Conservation (phyloP, 2,113 vertebrate species). For the Dromiciops gliroides region DNA sequence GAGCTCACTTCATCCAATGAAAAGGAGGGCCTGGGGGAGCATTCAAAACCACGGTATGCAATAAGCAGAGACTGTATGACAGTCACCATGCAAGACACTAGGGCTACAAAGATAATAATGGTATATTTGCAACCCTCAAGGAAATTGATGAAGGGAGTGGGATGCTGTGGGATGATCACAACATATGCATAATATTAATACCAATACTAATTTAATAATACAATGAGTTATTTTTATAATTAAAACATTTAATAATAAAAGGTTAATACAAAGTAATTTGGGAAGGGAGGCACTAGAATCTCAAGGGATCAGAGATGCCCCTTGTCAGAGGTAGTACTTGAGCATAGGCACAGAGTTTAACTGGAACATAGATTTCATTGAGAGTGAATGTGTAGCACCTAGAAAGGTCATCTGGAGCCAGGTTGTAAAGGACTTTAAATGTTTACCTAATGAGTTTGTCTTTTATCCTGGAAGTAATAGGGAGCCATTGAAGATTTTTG, state of each 20-base stretch:
- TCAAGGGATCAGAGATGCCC: neutral
- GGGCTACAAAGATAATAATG: neutral
- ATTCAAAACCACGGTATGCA: no score
- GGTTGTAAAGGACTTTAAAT: neutral
- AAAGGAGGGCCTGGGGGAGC: neutral
- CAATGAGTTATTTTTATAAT: no score
- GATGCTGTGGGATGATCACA: neutral
- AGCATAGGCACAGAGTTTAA: neutral
- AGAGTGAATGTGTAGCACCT: neutral
- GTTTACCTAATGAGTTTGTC: neutral
- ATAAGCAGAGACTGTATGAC: neutral
- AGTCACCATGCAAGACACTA: neutral
- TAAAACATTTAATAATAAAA: no score
- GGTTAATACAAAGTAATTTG: neutral
- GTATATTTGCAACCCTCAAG: neutral
- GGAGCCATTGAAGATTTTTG: neutral
- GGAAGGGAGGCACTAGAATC: neutral
- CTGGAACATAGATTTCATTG: neutral
- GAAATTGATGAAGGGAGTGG: neutral
- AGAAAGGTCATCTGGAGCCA: neutral
- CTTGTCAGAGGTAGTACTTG: neutral
- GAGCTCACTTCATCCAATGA: neutral
- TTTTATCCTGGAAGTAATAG: neutral
- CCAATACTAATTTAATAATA: no score
- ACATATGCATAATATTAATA: neutral